Evolutionary conservation across 2,113 vertebrate species (phyloP), one percentile per base, ranked within the genome.

Genomic region (Coracopsis vasa): DNA sequence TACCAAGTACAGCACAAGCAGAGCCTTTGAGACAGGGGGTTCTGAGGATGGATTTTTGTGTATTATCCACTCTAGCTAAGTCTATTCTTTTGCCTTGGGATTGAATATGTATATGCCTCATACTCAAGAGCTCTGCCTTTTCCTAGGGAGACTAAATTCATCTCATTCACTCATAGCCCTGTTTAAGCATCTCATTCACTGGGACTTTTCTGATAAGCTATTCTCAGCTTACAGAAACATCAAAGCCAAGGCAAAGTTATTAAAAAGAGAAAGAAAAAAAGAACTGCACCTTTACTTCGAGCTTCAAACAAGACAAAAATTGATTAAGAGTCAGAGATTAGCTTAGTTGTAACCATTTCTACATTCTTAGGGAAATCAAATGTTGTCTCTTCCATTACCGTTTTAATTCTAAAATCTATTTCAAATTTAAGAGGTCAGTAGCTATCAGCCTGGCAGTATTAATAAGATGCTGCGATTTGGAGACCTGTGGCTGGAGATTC

Each of bases 161-260:
- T 91, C 92, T 95, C 1, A 44, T 96, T 97, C 92, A 54, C 50
- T 96, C 90, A 54, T 69, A 78, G 41, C 51, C 39, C 41, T 82
- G 19, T 92, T 95, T 94, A 96, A 97, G 90, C 74, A 69, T 94
- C 54, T 96, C 79, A 79, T 95, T 95, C 88, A 56, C 81, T 35
- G 33, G 73, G 72, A 92, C 84, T 96, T 94, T 81, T 92, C 94
- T 95, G 92, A 96, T 97, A 97, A 97, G 92, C 89, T 95, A 54
- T 69, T 64, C 86, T 95, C 51, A 90, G 87, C 91, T 97, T 95
- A 96, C n/a, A 84, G 90, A 94, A 91, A 85, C 94, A 92, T 96
- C 97, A 98, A 97, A 98, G 95, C 80, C 82, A 77, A 80, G 48
- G 61, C 67, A 79, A 84, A 95, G 80, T 73, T 88, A 94, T 89